Evolutionary conservation across 2,888 invertebrate genomes (phyloP), one percentile per base, ranked within the genome.

Genomic region (Meghimatium bilineatum): DNA sequence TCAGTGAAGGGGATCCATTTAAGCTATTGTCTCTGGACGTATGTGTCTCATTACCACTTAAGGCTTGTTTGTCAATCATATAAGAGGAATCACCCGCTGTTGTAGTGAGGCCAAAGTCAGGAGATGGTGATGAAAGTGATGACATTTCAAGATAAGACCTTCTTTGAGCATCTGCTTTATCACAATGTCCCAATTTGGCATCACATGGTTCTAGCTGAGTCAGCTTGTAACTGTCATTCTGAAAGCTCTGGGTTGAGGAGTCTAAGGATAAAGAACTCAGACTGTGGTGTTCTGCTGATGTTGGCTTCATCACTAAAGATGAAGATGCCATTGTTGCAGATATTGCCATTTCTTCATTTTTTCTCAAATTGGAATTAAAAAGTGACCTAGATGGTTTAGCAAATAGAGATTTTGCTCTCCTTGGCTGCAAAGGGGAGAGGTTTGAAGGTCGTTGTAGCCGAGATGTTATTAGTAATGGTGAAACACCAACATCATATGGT

Each of bases 201-300:
- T 83, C 83, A 72, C 83, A 83, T 10, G 83, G 72, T 49, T 83
- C 83, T 17, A 83, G 52, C 52, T 79, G 83, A 6, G 83, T 79
- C 26, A 83, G 66, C 6, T 72, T 52, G 79, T 83, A 83, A 71
- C 79, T 63, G 38, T 83, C 79, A 44, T 74, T 56, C 29, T 72
- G 78, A 69, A 83, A 83, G 32, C n/a, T 20, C 26, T 78, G 66
- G 26, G 60, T 17, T n/a, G 56, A 14, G 14, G 74, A 36, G n/a
- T 82, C 75, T 23, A 44, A 66, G 29, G 77, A 32, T 17, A 83
- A 60, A 5, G 83, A 71, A 32, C 77, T 69, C 56, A 83, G 32
- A 1, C 26, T n/a, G 17, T 56, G 52, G 17, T 74, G 72, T n/a
- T 74, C 63, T 29, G 75, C n/a, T 1, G n/a, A 17, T 26, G 49